Base-by-base conservation (phyloP, 1,140 invertebrate species). In the Adoxophyes honmai region DNA sequence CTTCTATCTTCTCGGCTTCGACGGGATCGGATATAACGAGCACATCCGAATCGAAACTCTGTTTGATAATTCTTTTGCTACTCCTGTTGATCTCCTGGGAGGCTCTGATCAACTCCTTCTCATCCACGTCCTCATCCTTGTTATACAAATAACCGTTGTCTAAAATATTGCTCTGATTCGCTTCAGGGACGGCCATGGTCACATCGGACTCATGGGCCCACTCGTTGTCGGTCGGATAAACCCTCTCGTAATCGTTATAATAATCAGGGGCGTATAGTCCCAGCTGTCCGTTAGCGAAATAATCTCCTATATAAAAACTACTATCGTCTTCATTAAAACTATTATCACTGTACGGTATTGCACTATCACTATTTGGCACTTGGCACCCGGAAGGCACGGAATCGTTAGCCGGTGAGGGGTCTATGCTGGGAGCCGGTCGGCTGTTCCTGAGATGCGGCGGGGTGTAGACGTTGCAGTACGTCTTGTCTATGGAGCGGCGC, bases 81-180 rank as follows among this genome's bases (percentile, higher is more conserved):
- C 91, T 91, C 44, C 91, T 84, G 70, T 92, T 92, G 16, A 91
- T 91, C 81, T 92, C 89, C 72, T 91, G 89, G 11, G 91, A 91
- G 56, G 91, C 91, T 59, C 91, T 78, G 55, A 89, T 90, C 60
- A 92, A 60, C 63, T 91, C 91, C 51, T 89, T 88, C 68, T 89
- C 85, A 56, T 92, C 91, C 9, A 83, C 86, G 65, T 92, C 91
- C 72, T 91, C 90, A 72, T 92, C 91, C 39, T 89, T 89, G 56
- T 66, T 68, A 34, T 81, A 78, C 54, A 78, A 62, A 73, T 85
- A 86, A 62, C 85, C 81, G 37, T 71, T 78, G 68, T 86, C 80
- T 28, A 88, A 83, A 66, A 88, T 84, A 72, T 77, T 81, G 57
- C 66, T 75, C 53, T 80, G 75, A 63, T 72, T 70, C 39, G 69